These are phyloP conservation scores for Psettodes erumei DNA, from an alignment of 2,113 vertebrate species.

Conservation along the genomic window DNA sequence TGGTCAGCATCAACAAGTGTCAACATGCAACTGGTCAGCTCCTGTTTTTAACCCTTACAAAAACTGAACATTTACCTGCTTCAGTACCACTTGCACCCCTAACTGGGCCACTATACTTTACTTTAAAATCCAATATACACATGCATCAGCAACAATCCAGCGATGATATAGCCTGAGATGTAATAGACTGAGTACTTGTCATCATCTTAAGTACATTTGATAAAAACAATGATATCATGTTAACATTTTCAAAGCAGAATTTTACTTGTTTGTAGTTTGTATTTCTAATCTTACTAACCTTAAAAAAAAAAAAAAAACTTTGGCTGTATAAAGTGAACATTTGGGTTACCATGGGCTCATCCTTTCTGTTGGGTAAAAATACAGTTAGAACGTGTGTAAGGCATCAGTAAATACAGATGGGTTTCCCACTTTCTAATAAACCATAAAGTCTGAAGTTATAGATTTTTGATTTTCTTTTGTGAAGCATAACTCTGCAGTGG, in stretches of 20 bases:
- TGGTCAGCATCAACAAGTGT: constrained; percentile 66
- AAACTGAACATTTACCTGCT: no score
- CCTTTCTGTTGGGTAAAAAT: not conserved
- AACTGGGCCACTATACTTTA: no score
- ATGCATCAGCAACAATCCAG: no score
- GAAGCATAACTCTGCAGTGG: not conserved
- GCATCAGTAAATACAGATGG: not conserved
- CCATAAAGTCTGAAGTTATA: no score
- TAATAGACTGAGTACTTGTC: no score
- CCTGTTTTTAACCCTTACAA: not conserved
- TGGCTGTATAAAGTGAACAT: no score
- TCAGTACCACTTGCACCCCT: no score
- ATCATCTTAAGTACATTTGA: not conserved
- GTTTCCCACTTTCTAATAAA: not conserved
- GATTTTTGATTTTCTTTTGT: not conserved
- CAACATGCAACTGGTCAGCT: constrained; percentile 20
- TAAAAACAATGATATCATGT: not conserved
- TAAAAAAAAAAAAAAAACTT: no score
- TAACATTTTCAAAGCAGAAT: not conserved
- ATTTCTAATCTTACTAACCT: no score
- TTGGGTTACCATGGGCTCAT: not conserved
- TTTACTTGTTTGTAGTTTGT: no score
- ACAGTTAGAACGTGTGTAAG: not conserved
- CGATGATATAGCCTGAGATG: no score
- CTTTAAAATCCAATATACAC: no score